Percentiles rank a stretch among this genome's conserved stretches.
Evolutionary conservation across 2,888 invertebrate genomes (phyloP).

Genomic region (Imbricaverruca yamaguchii): DNA sequence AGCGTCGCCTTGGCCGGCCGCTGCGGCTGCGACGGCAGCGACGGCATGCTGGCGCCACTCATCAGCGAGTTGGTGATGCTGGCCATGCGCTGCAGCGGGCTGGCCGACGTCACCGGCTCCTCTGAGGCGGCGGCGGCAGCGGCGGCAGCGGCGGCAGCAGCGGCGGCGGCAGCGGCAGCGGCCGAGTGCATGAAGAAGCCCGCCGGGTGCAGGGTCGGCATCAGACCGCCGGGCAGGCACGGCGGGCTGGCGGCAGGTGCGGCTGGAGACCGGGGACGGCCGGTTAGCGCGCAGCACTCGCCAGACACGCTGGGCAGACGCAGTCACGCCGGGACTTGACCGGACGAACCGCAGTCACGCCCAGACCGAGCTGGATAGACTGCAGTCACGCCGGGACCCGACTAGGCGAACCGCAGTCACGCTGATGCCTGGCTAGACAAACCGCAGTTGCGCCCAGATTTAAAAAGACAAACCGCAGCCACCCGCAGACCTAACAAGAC

Average conservation of each 20-base stretch:
- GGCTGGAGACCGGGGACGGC: neutral
- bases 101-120: constrained; percentile 52
- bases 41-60: constrained; percentile 44
- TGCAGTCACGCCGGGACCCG: too few relatives aligned
- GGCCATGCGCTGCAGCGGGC: constrained; percentile 90
- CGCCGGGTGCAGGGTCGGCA: constrained; percentile 26
- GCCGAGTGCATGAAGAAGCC: constrained; percentile 26
- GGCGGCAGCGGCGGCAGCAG: constrained; percentile 23
- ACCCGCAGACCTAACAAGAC: too few relatives aligned
- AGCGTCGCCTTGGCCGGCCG: constrained; percentile 91
- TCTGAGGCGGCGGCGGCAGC: constrained; percentile 23
- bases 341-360: too few relatives aligned
- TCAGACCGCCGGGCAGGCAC: neutral
- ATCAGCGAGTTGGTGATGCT: constrained; percentile 95
- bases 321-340: too few relatives aligned
- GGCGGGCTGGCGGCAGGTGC: constrained; percentile 1
- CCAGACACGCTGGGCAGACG: too few relatives aligned
- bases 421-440: too few relatives aligned
- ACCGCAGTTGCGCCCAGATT: too few relatives aligned
- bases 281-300: too few relatives aligned
- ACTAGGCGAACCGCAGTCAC: too few relatives aligned
- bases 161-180: constrained; percentile 35
- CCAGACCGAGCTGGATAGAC: too few relatives aligned
- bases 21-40: constrained; percentile 44
- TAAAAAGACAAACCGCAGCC: too few relatives aligned